Evolutionary conservation across 2,888 invertebrate genomes (phyloP).

Genomic region (Melipona bicolor): DNA sequence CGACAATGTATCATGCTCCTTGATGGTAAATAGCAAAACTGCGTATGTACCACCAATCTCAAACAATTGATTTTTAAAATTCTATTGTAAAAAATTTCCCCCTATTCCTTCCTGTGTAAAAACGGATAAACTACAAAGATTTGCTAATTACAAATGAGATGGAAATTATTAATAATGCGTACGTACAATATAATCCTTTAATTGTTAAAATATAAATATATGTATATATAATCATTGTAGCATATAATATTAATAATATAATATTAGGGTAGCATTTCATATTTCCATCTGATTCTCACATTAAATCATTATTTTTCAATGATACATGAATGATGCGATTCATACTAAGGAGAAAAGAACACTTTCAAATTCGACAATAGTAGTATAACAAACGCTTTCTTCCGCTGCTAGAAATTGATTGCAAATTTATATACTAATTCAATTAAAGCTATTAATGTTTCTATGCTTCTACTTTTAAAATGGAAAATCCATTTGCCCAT

Average conservation of each 20-base stretch:
- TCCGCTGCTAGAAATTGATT: conserved; percentile 55
- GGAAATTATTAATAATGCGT: conserved; percentile 62
- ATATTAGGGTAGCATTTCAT: conserved; percentile 75
- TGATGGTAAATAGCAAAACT: conserved; percentile 46
- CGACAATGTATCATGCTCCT: conserved; percentile 42
- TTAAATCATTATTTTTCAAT: conserved; percentile 64
- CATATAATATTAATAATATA: conserved; percentile 75
- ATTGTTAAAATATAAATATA: conserved; percentile 83
- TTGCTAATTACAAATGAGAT: conserved; percentile 55
- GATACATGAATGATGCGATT: conserved; percentile 60
- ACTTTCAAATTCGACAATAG: conserved; percentile 53
- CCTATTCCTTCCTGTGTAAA: conserved; percentile 33
- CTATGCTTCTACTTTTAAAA: conserved; percentile 69
- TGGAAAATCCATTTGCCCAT: conserved; percentile 57
- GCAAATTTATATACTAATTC: conserved; percentile 69
- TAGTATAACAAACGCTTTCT: conserved; percentile 45
- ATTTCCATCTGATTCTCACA: conserved; percentile 68
- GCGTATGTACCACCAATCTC: conserved; percentile 29
- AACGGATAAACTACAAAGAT: conserved; percentile 49
- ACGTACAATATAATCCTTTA: conserved; percentile 79
- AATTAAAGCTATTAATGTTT: conserved; percentile 71
- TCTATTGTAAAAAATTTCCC: conserved; percentile 31
- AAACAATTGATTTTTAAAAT: conserved; percentile 26
- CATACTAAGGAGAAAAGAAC: conserved; percentile 41
- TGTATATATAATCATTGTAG: conserved; percentile 76